A percentile compares a stretch with the other conserved stretches of the same genome.
Conservation (phyloP, 2,797 vertebrate species). For the Gymnothorax javanicus region DNA sequence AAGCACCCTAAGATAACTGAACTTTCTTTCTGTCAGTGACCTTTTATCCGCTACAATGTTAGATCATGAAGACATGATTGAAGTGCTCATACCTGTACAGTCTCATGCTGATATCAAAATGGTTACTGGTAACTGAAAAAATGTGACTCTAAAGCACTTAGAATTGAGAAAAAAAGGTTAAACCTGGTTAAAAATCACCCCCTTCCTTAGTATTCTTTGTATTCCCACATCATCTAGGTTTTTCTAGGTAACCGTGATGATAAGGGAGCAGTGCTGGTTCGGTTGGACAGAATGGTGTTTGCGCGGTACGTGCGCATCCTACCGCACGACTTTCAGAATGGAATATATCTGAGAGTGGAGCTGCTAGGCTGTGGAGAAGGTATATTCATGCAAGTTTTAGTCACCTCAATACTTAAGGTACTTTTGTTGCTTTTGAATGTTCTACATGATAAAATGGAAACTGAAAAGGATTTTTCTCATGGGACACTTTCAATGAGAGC, state of each 20-base stretch:
- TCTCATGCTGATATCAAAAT: not conserved
- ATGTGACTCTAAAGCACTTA: no score
- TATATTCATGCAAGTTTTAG: constrained; percentile 34
- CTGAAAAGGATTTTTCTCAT: not conserved
- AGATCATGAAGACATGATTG: not conserved
- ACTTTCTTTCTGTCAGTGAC: not conserved
- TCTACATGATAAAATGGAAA: not conserved
- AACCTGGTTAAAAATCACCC: not conserved
- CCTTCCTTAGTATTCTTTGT: not conserved
- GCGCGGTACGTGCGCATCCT: constrained; percentile 77
- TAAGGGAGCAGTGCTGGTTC: constrained; percentile 56
- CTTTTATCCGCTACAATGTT: not conserved
- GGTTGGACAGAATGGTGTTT: constrained; percentile 73
- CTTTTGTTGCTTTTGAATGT: not conserved
- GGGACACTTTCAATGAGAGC: not conserved
- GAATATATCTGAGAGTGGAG: constrained; percentile 76
- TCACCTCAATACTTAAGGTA: not conserved
- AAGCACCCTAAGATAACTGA: not conserved
- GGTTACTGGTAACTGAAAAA: no score
- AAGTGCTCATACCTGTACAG: not conserved
- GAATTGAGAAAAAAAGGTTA: no score
- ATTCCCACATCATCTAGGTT: constrained; percentile 58
- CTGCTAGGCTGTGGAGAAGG: constrained; percentile 83
- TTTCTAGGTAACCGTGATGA: constrained; percentile 72
- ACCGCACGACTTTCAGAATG: constrained; percentile 70